Evolutionary conservation across 2,888 invertebrate genomes (phyloP).

Genomic region (Sminthurides aquaticus): DNA sequence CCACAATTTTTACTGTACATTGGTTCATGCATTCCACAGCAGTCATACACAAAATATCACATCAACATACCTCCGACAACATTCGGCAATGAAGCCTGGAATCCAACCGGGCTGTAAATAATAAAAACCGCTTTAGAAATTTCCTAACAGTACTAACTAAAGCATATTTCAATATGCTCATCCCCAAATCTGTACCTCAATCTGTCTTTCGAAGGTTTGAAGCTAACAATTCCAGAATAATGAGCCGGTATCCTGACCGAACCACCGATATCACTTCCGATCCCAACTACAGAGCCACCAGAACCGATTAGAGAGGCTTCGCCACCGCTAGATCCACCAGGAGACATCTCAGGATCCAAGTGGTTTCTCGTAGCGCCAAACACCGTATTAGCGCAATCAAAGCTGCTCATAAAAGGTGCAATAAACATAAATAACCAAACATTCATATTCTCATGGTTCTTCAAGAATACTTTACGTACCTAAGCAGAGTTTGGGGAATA

Average conservation of each 20-base stretch:
- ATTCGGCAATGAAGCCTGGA: slow-evolving; percentile 34
- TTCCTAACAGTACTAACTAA: too few species aligned
- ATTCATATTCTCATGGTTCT: too few species aligned
- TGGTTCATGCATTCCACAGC: too few species aligned
- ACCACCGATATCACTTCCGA: slow-evolving; percentile 51
- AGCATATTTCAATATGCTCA: too few species aligned
- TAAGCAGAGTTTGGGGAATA: slow-evolving; percentile 45
- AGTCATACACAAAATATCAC: too few species aligned
- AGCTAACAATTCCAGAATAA: slow-evolving; percentile 45
- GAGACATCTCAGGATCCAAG: slow-evolving; percentile 45
- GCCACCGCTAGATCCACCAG: slow-evolving; percentile 51
- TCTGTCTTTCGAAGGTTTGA: slow-evolving; percentile 31
- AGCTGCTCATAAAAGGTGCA: slow-evolving; percentile 25
- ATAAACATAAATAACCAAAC: too few species aligned
- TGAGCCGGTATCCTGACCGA: slow-evolving; percentile 50
- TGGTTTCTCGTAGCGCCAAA: slow-evolving; percentile 49
- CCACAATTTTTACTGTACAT: too few species aligned
- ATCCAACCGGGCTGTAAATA: slow-evolving; percentile 24
- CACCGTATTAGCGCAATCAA: slow-evolving; percentile 47
- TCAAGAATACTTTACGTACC: too few species aligned
- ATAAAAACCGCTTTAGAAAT: slow-evolving; percentile 20
- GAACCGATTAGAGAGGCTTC: slow-evolving; percentile 49
- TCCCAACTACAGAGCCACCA: slow-evolving; percentile 49
- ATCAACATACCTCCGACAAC: slow-evolving; percentile 34
- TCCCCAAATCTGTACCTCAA: too few species aligned